These are phyloP conservation scores for Smutsia temminckii DNA, from an alignment of 2,797 vertebrate species.

Conservation along the genomic window DNA sequence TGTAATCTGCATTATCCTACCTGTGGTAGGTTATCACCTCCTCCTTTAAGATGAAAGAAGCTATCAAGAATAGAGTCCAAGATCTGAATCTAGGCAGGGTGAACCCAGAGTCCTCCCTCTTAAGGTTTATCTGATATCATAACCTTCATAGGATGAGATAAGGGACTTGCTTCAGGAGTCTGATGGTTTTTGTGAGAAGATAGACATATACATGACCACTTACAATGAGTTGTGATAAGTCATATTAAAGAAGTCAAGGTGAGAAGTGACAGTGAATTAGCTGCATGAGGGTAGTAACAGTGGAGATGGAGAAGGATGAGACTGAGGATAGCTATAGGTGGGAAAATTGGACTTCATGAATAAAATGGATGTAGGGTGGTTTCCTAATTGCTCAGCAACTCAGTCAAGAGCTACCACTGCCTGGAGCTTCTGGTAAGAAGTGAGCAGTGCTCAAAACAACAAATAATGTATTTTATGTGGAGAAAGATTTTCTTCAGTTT, in stretches of 20 bases:
- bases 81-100: not conserved
- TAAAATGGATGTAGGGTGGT: not conserved
- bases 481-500: conserved; percentile 4
- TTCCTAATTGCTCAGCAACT: not conserved
- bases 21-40: not conserved
- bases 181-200: not conserved
- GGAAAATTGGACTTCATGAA: not conserved
- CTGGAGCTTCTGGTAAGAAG: not conserved
- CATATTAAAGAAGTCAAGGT: not conserved
- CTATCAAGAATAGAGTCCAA: not conserved
- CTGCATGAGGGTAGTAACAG: not conserved
- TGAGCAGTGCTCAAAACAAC: not conserved
- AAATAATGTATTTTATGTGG: not conserved
- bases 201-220: not conserved
- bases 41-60: not conserved
- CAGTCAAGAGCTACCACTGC: not conserved
- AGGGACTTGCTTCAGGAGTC: not conserved
- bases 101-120: not conserved
- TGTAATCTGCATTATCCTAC: not conserved
- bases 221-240: not conserved
- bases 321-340: not conserved
- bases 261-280: conserved; percentile 12
- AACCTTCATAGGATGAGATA: not conserved
- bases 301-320: not conserved
- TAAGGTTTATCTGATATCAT: not conserved